phyloP scores from a whole-genome alignment of 2,113 vertebrate species.

The Spilogale gracilis region DNA sequence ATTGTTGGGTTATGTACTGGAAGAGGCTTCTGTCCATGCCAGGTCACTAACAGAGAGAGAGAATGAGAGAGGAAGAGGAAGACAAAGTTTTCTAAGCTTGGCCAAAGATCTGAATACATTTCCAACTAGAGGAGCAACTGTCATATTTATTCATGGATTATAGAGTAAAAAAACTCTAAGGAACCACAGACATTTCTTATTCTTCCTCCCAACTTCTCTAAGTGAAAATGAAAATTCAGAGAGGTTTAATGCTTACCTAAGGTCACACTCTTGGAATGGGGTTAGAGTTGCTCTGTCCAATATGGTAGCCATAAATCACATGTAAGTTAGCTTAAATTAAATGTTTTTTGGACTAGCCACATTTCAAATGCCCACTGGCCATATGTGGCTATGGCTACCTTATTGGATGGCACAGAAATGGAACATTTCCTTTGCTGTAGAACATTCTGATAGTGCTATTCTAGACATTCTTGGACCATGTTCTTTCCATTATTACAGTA shows the following conservation, averaged over 20 bases:
- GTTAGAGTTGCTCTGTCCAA: background rate
- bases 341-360: background rate
- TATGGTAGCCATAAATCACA: background rate
- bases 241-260: background rate
- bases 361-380: background rate
- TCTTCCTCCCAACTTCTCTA: background rate
- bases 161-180: conserved; percentile 6
- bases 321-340: conserved; percentile 7
- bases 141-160: conserved; percentile 22
- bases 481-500: background rate
- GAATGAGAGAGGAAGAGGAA: background rate
- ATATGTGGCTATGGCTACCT: background rate
- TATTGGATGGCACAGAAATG: background rate
- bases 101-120: background rate
- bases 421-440: background rate
- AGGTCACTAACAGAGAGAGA: background rate
- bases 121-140: background rate
- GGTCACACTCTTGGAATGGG: background rate
- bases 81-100: background rate
- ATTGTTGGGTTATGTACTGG: background rate
- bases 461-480: background rate
- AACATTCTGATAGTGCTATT: background rate
- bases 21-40: background rate
- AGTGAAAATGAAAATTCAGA: background rate
- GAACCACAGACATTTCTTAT: background rate